phyloP scores from a whole-genome alignment of 2,797 vertebrate genomes.

The Enteromius treurensis region DNA sequence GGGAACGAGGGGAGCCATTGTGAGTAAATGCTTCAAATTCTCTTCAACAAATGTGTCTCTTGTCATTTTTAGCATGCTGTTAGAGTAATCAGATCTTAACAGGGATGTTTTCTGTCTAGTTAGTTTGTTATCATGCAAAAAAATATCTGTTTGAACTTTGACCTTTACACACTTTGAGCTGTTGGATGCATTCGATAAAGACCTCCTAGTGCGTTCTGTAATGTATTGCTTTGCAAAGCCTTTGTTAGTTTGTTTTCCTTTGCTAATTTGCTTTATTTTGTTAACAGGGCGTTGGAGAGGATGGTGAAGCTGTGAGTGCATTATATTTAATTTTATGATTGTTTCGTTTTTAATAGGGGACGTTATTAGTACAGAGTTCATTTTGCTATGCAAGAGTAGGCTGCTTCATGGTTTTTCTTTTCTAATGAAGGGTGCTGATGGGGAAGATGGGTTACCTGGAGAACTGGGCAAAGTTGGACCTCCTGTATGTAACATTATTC shows the following conservation, averaged over 20 bases:
- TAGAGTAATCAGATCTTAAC: background rate
- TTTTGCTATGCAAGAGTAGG: background rate
- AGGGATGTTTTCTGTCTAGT: background rate
- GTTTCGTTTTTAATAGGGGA: background rate
- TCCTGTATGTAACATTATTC: constrained; percentile 70
- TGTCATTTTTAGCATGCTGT: background rate
- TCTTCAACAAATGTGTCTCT: background rate
- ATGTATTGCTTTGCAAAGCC: background rate
- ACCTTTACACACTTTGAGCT: constrained; percentile 1
- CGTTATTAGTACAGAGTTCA: background rate
- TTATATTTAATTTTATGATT: background rate
- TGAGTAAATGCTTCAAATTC: constrained; percentile 74
- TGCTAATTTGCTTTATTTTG: background rate
- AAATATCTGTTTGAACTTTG: background rate
- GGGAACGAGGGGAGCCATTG: constrained; percentile 84
- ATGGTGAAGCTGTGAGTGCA: constrained; percentile 81
- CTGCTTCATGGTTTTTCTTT: background rate
- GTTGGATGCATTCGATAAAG: constrained; percentile 6
- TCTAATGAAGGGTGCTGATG: constrained; percentile 84
- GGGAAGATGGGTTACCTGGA: constrained; percentile 89
- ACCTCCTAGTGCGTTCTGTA: background rate
- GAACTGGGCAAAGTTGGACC: constrained; percentile 89
- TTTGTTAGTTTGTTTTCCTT: background rate
- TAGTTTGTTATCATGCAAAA: background rate
- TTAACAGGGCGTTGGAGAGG: constrained; percentile 79